A percentile compares a stretch with the other conserved stretches of the same genome.
These are phyloP conservation scores for Apis cerana DNA, from an alignment of 1,140 invertebrate genomes.

Conservation along the genomic window DNA sequence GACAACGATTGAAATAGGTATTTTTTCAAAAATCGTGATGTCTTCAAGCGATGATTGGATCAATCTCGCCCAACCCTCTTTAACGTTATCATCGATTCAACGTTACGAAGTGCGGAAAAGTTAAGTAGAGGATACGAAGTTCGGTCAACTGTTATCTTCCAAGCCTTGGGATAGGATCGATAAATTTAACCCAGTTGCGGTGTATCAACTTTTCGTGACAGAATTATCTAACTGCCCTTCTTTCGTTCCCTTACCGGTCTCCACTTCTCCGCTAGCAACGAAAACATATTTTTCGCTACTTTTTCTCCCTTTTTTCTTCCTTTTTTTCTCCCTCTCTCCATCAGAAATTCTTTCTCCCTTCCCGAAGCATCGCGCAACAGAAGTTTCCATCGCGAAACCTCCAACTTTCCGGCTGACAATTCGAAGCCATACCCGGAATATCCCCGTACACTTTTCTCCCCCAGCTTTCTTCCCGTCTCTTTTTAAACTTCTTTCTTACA, in stretches of 20 bases:
- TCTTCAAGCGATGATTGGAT: neutral
- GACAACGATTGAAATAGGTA: neutral
- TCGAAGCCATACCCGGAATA: constrained; percentile 8
- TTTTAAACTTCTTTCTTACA: neutral
- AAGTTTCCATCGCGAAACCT: constrained; percentile 50
- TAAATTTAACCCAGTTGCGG: constrained; percentile 40
- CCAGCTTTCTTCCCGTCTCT: neutral
- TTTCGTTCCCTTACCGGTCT: neutral
- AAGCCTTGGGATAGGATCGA: constrained; percentile 1
- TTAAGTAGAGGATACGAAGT: constrained; percentile 29
- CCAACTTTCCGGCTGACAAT: constrained; percentile 34
- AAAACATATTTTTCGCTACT: constrained; percentile 45
- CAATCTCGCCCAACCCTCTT: neutral
- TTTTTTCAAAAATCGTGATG: neutral
- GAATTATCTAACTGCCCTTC: constrained; percentile 39
- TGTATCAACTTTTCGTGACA: constrained; percentile 37
- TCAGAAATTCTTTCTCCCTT: neutral
- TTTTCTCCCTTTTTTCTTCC: constrained; percentile 8
- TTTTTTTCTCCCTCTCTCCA: neutral
- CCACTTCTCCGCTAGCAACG: neutral
- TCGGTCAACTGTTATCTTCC: constrained; percentile 25
- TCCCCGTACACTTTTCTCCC: constrained; percentile 21
- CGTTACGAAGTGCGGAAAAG: constrained; percentile 18
- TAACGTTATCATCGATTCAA: constrained; percentile 10
- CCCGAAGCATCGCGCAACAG: neutral